A percentile compares a stretch with the other conserved stretches of the same genome.
Conservation (phyloP, 1,140 invertebrate genomes). For the Bursaphelenchus mucronatus region DNA sequence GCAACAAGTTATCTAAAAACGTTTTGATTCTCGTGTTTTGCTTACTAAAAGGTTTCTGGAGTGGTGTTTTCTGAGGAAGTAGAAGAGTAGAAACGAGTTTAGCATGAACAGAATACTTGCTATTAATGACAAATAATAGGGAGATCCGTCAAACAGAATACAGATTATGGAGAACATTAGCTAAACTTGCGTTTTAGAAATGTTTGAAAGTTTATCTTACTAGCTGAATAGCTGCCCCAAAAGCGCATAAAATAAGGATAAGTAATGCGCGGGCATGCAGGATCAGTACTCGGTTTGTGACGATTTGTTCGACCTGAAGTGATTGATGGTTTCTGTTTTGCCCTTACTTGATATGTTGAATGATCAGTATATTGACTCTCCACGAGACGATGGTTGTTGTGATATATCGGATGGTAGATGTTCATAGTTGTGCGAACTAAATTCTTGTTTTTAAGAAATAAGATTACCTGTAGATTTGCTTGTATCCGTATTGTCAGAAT, state of each 20-base stretch:
- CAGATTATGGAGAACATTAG: constrained; percentile 54
- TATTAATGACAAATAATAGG: constrained; percentile 40
- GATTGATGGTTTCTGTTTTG: constrained; percentile 9
- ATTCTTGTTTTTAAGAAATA: constrained; percentile 5
- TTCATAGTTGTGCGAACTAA: constrained; percentile 48
- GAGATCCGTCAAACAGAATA: constrained; percentile 55
- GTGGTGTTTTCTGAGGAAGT: constrained; percentile 38
- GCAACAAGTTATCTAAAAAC: constrained; percentile 43
- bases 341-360: constrained; percentile 48
- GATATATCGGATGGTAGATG: constrained; percentile 41
- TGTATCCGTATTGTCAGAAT: constrained; percentile 46
- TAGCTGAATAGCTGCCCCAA: constrained; percentile 47
- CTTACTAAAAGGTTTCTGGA: constrained; percentile 46
- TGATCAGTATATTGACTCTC: constrained; percentile 38
- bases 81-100: constrained; percentile 45
- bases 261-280: constrained; percentile 40
- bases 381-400: constrained; percentile 32
- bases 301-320: constrained; percentile 51
- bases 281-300: constrained; percentile 48
- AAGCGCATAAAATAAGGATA: constrained; percentile 36
- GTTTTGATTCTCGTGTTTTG: neutral
- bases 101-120: constrained; percentile 41
- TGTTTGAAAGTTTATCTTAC: constrained; percentile 20
- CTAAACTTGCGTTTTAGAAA: constrained; percentile 19
- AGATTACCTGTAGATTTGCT: constrained; percentile 53